Conservation (phyloP, 1,140 invertebrate species). For the Elymnias hypermnestra region DNA sequence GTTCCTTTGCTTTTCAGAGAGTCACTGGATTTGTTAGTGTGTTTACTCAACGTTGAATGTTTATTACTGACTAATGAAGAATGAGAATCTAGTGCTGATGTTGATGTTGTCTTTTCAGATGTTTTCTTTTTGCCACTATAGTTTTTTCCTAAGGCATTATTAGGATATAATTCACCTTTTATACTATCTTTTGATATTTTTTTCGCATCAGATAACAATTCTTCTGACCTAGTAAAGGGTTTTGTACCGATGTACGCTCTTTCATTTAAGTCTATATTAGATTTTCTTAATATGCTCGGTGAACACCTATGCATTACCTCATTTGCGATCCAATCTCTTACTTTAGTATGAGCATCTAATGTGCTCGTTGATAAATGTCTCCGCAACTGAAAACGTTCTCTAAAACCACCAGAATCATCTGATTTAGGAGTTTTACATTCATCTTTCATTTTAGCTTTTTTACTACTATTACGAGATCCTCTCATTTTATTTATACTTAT, state of each 20-base stretch:
- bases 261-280: conserved; percentile 70
- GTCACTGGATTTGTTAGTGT: conserved; percentile 56
- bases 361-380: conserved; percentile 86
- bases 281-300: conserved; percentile 78
- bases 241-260: conserved; percentile 49
- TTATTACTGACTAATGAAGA: conserved; percentile 59
- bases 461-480: conserved; percentile 33
- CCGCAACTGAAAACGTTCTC: conserved; percentile 80
- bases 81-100: conserved; percentile 59
- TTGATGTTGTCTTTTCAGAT: conserved; percentile 68
- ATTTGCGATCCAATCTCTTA: conserved; percentile 89
- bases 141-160: conserved; percentile 35
- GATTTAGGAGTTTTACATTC: conserved; percentile 80
- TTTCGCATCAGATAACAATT: conserved; percentile 51
- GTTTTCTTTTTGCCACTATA: conserved; percentile 42
- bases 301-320: conserved; percentile 84
- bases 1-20: conserved; percentile 64
- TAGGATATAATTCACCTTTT: conserved; percentile 31
- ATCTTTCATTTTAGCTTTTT: conserved; percentile 75
- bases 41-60: conserved; percentile 39
- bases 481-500: conserved; percentile 70
- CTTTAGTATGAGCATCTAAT: conserved; percentile 89
- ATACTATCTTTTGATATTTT: conserved; percentile 38
- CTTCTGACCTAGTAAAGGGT: conserved; percentile 56
- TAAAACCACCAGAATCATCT: conserved; percentile 74